These are phyloP conservation scores for Phragmatobia fuliginosa DNA, from an alignment of 2,888 invertebrate species.

Conservation along the genomic window DNA sequence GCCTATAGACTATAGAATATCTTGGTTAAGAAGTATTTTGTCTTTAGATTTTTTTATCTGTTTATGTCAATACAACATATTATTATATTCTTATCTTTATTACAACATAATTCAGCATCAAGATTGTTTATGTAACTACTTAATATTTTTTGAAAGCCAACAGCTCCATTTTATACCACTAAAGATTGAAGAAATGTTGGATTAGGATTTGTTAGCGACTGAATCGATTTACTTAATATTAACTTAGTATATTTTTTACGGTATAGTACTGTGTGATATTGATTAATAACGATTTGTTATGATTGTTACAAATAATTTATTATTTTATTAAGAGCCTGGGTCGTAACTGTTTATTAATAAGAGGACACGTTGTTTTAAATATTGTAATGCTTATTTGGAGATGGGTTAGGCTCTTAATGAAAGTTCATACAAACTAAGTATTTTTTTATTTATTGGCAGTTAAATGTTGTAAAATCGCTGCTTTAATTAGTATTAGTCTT, in stretches of 20 bases:
- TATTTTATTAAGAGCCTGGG: slow-evolving; percentile 49
- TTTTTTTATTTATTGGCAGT: slow-evolving; percentile 42
- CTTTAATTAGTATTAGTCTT: slow-evolving; percentile 25
- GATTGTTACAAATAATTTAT: slow-evolving; percentile 48
- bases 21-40: neutral
- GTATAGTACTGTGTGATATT: slow-evolving; percentile 34
- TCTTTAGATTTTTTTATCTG: neutral
- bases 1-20: neutral
- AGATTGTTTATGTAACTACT: neutral
- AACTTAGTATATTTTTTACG: slow-evolving; percentile 14
- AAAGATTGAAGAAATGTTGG: neutral
- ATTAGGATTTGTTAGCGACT: neutral
- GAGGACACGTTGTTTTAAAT: neutral
- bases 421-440: slow-evolving; percentile 35
- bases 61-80: too few species aligned
- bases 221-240: neutral
- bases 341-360: slow-evolving; percentile 22
- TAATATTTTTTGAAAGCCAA: too few species aligned
- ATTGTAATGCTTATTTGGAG: slow-evolving; percentile 12
- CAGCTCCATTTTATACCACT: neutral
- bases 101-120: neutral
- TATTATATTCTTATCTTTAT: too few species aligned
- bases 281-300: slow-evolving; percentile 37
- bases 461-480: slow-evolving; percentile 23
- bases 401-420: slow-evolving; percentile 43